Percentiles rank a stretch among this genome's conserved stretches.
phyloP scores from a whole-genome alignment of 2,888 invertebrate species.

The Reticulitermes lucifugus region DNA sequence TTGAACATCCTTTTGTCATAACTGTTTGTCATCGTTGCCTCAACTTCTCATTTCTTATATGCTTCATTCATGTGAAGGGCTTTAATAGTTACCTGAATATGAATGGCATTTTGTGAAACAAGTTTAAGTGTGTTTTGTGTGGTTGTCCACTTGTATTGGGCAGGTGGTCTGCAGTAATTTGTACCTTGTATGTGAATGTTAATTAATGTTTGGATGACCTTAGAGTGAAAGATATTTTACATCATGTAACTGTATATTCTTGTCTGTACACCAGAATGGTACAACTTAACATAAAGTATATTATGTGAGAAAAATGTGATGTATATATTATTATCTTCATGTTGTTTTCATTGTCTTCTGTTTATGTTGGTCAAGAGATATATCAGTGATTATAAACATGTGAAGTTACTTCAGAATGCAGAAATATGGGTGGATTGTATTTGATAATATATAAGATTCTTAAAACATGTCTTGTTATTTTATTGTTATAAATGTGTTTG shows the following conservation, averaged over 20 bases:
- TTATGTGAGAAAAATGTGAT: constrained; percentile 5
- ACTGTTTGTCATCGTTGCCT: not conserved
- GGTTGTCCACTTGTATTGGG: not conserved
- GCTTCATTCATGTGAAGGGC: not conserved
- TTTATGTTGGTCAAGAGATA: constrained; percentile 25
- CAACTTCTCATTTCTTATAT: constrained; percentile 3
- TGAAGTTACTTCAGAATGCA: constrained; percentile 15
- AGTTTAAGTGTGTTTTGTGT: not conserved
- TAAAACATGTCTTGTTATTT: constrained; percentile 4
- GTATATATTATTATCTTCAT: constrained; percentile 28
- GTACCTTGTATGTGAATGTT: constrained; percentile 15
- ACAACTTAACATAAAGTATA: constrained; percentile 33
- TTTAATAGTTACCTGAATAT: not conserved
- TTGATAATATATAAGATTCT: constrained; percentile 13
- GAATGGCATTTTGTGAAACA: not conserved
- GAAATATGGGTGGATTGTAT: constrained; percentile 15
- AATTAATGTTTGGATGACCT: constrained; percentile 6
- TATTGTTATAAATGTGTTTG: constrained; percentile 15
- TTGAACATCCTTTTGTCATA: constrained; percentile 7
- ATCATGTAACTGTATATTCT: constrained; percentile 17
- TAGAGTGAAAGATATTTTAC: constrained; percentile 35
- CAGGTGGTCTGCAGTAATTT: not conserved
- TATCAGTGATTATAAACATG: not conserved
- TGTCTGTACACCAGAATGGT: constrained; percentile 30
- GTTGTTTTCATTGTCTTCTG: constrained; percentile 23